A percentile compares a stretch with the other conserved stretches of the same genome.
Conservation (phyloP, 2,797 vertebrate genomes). For the Tadarida brasiliensis region DNA sequence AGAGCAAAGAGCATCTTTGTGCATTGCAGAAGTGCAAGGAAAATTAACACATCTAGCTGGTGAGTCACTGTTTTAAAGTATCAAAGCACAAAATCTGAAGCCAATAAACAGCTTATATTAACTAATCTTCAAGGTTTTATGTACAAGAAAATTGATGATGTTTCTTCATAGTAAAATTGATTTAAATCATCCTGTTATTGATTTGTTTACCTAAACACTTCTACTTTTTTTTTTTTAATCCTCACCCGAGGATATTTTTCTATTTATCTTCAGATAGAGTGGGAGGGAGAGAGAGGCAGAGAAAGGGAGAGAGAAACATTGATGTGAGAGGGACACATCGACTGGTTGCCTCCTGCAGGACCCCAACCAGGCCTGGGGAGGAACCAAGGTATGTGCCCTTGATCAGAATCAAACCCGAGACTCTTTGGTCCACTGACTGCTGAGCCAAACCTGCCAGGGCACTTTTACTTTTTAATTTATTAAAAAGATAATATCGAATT, state of each 20-base stretch:
- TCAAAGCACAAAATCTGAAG: constrained; percentile 40
- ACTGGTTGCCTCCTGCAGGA: too few relatives aligned
- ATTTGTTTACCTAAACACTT: constrained; percentile 37
- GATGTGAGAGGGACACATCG: too few relatives aligned
- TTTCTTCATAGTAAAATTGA: constrained; percentile 53
- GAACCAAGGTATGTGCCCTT: too few relatives aligned
- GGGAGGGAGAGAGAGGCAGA: too few relatives aligned
- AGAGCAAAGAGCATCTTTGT: background rate
- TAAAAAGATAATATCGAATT: constrained; percentile 56
- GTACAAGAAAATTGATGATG: constrained; percentile 50
- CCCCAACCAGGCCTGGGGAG: too few relatives aligned
- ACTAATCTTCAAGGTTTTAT: constrained; percentile 35
- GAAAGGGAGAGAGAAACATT: too few relatives aligned
- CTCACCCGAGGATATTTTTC: too few relatives aligned
- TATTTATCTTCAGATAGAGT: too few relatives aligned
- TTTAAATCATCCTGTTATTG: constrained; percentile 8
- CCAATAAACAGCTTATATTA: constrained; percentile 6
- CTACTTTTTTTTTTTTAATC: background rate
- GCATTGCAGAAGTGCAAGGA: background rate
- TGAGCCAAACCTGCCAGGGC: too few relatives aligned
- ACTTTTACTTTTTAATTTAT: constrained; percentile 53
- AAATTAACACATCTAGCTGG: background rate
- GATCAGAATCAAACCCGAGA: too few relatives aligned
- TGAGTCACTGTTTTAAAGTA: background rate
- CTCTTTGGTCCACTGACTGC: too few relatives aligned